Evolutionary conservation across 2,888 invertebrate genomes (phyloP), one percentile per base, ranked within the genome.

Genomic region (Sinopyrophorus schimmeli): DNA sequence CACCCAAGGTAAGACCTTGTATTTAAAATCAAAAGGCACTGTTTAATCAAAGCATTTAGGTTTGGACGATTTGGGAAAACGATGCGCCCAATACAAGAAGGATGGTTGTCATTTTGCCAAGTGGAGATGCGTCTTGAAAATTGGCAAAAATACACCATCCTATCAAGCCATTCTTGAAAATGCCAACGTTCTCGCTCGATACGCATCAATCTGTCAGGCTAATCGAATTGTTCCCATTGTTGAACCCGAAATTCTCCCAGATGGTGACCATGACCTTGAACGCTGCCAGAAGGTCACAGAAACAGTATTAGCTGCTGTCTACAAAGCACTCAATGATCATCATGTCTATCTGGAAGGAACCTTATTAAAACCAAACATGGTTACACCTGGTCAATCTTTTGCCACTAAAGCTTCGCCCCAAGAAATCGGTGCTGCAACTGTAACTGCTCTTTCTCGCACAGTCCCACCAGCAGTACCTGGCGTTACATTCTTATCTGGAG

Each of bases 361-460:
- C n/a, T 82, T 97, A 17, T 81, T 97, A 63, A 97, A 97, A 75
- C 96, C 96, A 49, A 97, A 97, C 82, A 97, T 97, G 97, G 94
- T 94, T 38, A 70, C 58, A 1, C 39, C 43, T 6, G 60, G 60
- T 7, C 57, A 57, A 31, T 76, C 94, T 94, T 58, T 92, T 92
- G n/a, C 94, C 94, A 73, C 83, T 3, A 55, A 54, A 16, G 30
- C 30, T 7, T 32, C 53, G 3, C 80, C 92, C 5, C 80, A 83
- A 67, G 86, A 96, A 69, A 86, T 93, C 58, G 96, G 90, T 7
- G 78, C 82, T 53, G 95, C 95, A 39, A 97, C 97, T 6, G 92
- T 95, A 41, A 85, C 86, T 37, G 94, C 96, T 57, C 80, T 97
- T 42, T 83, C 86, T 62, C 82, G 96, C 66, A 92, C 92, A 54